Conservation (phyloP, 2,797 vertebrate genomes). For the Jordanella pulchra region DNA sequence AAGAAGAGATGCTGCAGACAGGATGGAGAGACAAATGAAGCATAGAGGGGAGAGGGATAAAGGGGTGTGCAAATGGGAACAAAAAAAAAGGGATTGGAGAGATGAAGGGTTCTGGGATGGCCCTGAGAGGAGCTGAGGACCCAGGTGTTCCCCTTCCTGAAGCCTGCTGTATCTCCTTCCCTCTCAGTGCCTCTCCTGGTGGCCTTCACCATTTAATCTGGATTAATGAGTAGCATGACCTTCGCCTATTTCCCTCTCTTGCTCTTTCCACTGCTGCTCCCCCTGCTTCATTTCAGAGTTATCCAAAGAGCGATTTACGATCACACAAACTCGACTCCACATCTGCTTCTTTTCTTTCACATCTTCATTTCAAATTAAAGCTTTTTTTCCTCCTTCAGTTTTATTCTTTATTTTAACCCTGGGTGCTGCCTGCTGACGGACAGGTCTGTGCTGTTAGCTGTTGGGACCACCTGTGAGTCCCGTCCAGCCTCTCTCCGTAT, state of each 20-base stretch:
- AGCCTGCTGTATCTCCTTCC: conserved; percentile 15
- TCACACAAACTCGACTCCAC: conserved; percentile 20
- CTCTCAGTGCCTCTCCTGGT: conserved; percentile 47
- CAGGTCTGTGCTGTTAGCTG: conserved; percentile 63
- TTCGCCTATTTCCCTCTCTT: conserved; percentile 40
- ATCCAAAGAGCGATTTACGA: conserved; percentile 14
- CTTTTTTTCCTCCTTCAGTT: neutral
- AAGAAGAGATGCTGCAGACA: conserved; percentile 1
- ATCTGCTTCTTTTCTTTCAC: conserved; percentile 14
- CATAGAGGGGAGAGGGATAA: conserved; percentile 9
- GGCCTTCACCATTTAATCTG: conserved; percentile 64
- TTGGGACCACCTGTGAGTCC: conserved; percentile 63
- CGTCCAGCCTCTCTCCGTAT: conserved; percentile 55
- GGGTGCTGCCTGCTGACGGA: conserved; percentile 54
- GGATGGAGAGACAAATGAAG: conserved; percentile 16
- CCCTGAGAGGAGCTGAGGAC: conserved; percentile 38
- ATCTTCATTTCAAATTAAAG: conserved; percentile 24
- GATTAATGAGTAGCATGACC: conserved; percentile 70
- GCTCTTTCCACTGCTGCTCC: conserved; percentile 4
- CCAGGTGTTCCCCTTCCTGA: conserved; percentile 53
- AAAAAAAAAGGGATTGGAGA: conserved; percentile 14
- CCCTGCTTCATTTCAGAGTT: conserved; percentile 9
- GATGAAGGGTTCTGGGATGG: conserved; percentile 55
- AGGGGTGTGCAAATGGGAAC: conserved; percentile 26
- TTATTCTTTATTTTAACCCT: conserved; percentile 27